Base-by-base conservation (phyloP, 1,140 invertebrate genomes). In the Pygmarrhopalites habei region DNA sequence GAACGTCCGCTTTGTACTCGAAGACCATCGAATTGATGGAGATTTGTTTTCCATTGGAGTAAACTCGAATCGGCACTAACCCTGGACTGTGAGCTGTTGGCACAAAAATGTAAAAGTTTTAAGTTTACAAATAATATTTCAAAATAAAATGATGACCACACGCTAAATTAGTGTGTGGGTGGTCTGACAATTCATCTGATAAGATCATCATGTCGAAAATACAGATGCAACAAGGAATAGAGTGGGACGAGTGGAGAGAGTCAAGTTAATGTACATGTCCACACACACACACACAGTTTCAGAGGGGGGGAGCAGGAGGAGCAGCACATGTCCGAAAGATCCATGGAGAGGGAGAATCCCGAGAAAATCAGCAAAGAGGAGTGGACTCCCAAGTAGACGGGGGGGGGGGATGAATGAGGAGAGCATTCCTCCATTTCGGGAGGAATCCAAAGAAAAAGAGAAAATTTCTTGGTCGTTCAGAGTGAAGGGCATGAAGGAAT, bases 1-100 rank as follows among this genome's bases (percentile, higher is more conserved):
- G 51, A 44, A 67, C 58, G 53, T 71, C 69, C n/a, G 64, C 64
- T 61, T 71, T 71, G 66, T 71, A 71, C 69, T 71, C 69, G 41
- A 71, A 71, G 25, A 71, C 69, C 69, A 71, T 71, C 19, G 69
- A 71, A 55, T 71, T 71, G 51, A 47, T 60, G 19, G 69, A 71
- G 29, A 71, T 68, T 43, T 68, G 66, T 35, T 71, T 71, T 30
- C 69, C 65, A 53, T 66, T 68, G 2, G 66, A 66, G 56, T 66
- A 67, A 15, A 71, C 64, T 26, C 69, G 63, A 25, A 71, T 71
- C n/a, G 69, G 69, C 21, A 71, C 69, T 17, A 71, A 47, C 26
- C 69, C 69, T n/a, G 69, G 69, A 57, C 62, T 67, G 43, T 71
- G 69, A 59, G 69, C 69, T 71, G 62, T 32, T 60, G n/a, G 17